Conservation (phyloP, 1,140 invertebrate genomes). For the Diorhabda sublineata region DNA sequence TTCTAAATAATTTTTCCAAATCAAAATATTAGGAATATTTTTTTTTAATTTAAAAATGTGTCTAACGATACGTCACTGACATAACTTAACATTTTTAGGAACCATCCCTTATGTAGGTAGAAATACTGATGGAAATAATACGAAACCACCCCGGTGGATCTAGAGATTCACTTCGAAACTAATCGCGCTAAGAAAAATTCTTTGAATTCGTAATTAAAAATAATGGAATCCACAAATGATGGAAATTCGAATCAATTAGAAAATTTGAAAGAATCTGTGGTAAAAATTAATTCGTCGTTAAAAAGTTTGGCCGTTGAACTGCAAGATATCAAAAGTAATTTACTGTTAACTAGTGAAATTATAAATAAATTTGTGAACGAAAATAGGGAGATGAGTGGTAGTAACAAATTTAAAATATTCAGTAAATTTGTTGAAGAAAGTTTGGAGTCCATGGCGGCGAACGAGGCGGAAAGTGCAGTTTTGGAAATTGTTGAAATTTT, state of each 20-base stretch:
- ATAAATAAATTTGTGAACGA: slow-evolving; percentile 13
- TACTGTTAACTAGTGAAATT: slow-evolving; percentile 14
- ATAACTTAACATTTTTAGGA: too few relatives aligned
- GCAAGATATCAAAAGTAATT: slow-evolving; percentile 9
- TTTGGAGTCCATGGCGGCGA: slow-evolving; percentile 14
- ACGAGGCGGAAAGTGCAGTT: slow-evolving; percentile 19
- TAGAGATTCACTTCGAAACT: too few relatives aligned
- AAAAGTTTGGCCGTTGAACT: slow-evolving; percentile 5
- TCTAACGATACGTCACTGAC: too few relatives aligned
- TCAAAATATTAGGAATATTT: too few relatives aligned
- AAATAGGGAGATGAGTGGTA: slow-evolving; percentile 3
- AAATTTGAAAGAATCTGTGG: slow-evolving; percentile 3
- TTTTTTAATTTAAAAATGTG: too few relatives aligned
- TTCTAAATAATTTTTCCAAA: too few relatives aligned
- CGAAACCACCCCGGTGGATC: too few relatives aligned
- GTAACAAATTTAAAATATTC: slow-evolving; percentile 17
- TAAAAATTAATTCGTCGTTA: neutral
- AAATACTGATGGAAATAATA: too few relatives aligned
- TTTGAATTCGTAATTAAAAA: neutral
- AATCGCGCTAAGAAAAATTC: too few relatives aligned
- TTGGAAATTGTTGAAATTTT: slow-evolving; percentile 26
- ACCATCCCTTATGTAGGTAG: too few relatives aligned
- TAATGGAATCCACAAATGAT: neutral
- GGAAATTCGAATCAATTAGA: neutral
- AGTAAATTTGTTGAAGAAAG: slow-evolving; percentile 23